Evolutionary conservation across 2,113 vertebrate genomes (phyloP).

Genomic region (Ornithorhynchus anatinus): DNA sequence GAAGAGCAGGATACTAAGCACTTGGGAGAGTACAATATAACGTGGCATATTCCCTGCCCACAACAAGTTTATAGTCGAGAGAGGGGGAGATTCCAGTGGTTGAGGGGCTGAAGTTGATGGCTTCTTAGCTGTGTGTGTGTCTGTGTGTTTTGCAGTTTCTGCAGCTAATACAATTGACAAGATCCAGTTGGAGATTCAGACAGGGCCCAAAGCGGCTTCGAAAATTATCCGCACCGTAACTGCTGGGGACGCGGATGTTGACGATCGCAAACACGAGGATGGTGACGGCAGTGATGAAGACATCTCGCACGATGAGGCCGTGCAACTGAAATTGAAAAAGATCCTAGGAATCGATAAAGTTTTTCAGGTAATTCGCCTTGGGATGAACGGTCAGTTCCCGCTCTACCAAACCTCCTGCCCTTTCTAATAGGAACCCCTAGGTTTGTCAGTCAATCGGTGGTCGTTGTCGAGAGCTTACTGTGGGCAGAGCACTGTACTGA

Average conservation of each 20-base stretch:
- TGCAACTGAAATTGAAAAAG: conserved; percentile 73
- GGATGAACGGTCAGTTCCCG: neutral
- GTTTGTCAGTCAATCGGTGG: too few species aligned
- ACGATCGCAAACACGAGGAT: too few species aligned
- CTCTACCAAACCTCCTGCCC: neutral
- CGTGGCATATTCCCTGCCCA: too few species aligned
- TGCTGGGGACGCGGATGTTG: conserved; percentile 1
- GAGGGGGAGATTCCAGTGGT: too few species aligned
- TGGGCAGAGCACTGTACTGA: too few species aligned
- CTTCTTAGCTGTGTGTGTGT: conserved; percentile 2
- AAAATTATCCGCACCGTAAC: conserved; percentile 68
- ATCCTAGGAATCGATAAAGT: conserved; percentile 62
- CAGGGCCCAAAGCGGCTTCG: conserved; percentile 72
- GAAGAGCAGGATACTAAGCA: too few species aligned
- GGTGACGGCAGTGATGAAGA: conserved; percentile 42
- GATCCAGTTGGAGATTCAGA: conserved; percentile 75
- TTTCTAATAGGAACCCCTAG: neutral
- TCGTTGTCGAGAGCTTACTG: too few species aligned
- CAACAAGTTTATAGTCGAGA: too few species aligned
- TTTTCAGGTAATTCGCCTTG: conserved; percentile 42
- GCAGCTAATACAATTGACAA: conserved; percentile 72
- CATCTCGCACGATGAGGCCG: conserved; percentile 12
- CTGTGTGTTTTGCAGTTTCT: conserved; percentile 27
- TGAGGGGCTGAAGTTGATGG: conserved; percentile 9
- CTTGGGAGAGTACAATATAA: too few species aligned